A percentile compares a stretch with the other conserved stretches of the same genome.
Evolutionary conservation across 1,140 invertebrate species (phyloP).

Genomic region (Zaprionus kolodkinae): DNA sequence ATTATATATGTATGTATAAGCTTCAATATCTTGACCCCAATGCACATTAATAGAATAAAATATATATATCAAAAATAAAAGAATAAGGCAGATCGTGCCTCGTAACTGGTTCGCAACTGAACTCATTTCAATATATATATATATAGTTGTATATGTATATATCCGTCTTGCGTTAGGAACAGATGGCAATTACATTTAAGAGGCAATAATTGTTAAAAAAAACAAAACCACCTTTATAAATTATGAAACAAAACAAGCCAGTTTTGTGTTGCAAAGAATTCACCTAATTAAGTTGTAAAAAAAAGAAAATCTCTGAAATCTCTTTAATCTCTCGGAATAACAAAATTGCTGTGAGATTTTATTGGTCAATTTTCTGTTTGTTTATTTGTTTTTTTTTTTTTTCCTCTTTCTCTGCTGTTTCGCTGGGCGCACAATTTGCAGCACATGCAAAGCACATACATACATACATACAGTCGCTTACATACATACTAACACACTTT

Average conservation of each 20-base stretch:
- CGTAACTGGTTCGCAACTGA: neutral
- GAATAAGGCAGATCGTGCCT: neutral
- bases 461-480: conserved; percentile 17
- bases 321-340: conserved; percentile 34
- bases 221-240: conserved; percentile 15
- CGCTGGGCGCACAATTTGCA: conserved; percentile 45
- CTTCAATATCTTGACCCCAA: too few relatives aligned
- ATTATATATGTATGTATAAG: too few relatives aligned
- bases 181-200: conserved; percentile 12
- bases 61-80: neutral
- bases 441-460: conserved; percentile 20
- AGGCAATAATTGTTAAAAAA: neutral
- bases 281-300: conserved; percentile 43
- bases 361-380: conserved; percentile 64
- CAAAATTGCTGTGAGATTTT: conserved; percentile 64
- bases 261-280: conserved; percentile 18
- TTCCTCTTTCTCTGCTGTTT: conserved; percentile 44
- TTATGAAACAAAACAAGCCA: conserved; percentile 22
- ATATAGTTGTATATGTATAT: neutral
- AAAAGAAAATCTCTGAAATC: conserved; percentile 21
- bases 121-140: neutral
- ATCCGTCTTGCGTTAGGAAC: neutral
- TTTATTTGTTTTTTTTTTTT: conserved; percentile 32
- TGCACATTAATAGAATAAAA: neutral
- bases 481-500: conserved; percentile 62